These are phyloP conservation scores for Oxycera nigricornis DNA, from an alignment of 2,888 invertebrate genomes.

Conservation along the genomic window DNA sequence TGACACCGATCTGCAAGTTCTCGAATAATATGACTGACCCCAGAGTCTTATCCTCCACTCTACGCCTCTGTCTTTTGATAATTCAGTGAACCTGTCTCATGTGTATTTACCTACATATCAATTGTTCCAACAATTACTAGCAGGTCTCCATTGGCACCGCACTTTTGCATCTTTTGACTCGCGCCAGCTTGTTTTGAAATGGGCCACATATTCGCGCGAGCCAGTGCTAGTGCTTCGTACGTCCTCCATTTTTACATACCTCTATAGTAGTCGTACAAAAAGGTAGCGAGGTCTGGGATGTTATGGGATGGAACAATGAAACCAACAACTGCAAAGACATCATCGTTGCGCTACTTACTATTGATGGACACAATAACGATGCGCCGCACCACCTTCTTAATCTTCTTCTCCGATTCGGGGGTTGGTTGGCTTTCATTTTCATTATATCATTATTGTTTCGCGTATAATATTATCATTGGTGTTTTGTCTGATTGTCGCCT, in stretches of 20 bases:
- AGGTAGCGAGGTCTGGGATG: slow-evolving; percentile 25
- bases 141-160: background rate
- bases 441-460: slow-evolving; percentile 30
- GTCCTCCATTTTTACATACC: background rate
- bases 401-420: background rate
- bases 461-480: slow-evolving; percentile 4
- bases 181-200: background rate
- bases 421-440: slow-evolving; percentile 25
- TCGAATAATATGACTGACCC: no score
- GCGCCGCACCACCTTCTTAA: background rate
- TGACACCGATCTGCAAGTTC: no score
- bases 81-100: slow-evolving; percentile 5
- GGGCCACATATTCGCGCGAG: slow-evolving; percentile 23
- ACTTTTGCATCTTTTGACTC: slow-evolving; percentile 9
- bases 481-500: slow-evolving; percentile 18
- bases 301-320: background rate
- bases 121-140: slow-evolving; percentile 24
- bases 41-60: background rate
- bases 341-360: background rate
- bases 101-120: slow-evolving; percentile 20
- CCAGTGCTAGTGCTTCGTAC: background rate
- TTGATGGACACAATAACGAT: slow-evolving; percentile 16
- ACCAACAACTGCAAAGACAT: slow-evolving; percentile 8
- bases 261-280: no score
- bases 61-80: background rate